Evolutionary conservation across 1,140 invertebrate species (phyloP).

Genomic region (Pectinophora gossypiella): DNA sequence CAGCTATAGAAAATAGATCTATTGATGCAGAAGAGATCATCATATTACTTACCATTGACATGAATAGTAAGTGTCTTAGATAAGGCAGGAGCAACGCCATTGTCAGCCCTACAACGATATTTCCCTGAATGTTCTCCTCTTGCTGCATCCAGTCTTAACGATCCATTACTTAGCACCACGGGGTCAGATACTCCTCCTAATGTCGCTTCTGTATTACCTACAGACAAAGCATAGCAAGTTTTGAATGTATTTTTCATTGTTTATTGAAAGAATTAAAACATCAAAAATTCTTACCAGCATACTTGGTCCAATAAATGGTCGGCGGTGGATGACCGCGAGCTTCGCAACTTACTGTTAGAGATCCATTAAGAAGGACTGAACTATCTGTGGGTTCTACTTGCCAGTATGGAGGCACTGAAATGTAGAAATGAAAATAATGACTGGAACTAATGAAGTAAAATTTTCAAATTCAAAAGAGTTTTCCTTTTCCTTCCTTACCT

Average conservation of each 20-base stretch:
- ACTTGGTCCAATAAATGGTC: conserved; percentile 83
- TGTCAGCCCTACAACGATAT: conserved; percentile 91
- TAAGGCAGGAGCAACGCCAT: conserved; percentile 87
- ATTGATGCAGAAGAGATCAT: neutral
- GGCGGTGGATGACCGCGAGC: conserved; percentile 88
- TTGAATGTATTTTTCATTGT: too few species aligned
- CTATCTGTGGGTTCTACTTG: conserved; percentile 85
- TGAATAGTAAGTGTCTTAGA: conserved; percentile 86
- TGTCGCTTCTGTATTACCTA: conserved; percentile 42
- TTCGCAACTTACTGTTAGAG: conserved; percentile 85
- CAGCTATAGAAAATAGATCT: neutral
- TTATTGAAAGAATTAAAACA: too few species aligned
- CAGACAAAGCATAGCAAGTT: neutral
- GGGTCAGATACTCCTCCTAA: conserved; percentile 62
- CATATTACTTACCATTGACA: conserved; percentile 81
- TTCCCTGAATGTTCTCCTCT: conserved; percentile 86
- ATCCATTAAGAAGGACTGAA: conserved; percentile 83
- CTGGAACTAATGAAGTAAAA: too few species aligned
- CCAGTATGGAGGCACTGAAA: conserved; percentile 90
- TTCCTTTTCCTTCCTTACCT: conserved; percentile 78
- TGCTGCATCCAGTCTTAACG: conserved; percentile 82
- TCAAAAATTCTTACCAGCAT: conserved; percentile 55
- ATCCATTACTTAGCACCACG: conserved; percentile 80
- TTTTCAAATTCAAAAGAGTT: too few species aligned
- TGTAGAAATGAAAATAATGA: conserved; percentile 8